These are phyloP conservation scores for Acrobeloides nanus DNA, from an alignment of 2,888 invertebrate species.

Conservation along the genomic window DNA sequence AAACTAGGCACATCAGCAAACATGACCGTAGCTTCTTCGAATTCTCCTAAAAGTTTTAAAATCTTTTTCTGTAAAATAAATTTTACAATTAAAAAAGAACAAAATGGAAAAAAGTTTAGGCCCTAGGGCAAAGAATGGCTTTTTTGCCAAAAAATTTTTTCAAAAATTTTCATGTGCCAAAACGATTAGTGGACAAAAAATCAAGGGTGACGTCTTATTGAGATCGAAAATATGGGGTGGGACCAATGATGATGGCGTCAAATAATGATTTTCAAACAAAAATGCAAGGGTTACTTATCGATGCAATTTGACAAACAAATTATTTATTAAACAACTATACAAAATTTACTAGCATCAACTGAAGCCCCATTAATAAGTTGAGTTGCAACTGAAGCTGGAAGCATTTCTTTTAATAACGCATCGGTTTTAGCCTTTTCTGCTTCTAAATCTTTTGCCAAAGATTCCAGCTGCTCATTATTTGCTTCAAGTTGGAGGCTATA, in stretches of 20 bases:
- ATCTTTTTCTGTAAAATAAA: no score
- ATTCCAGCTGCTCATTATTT: slow-evolving; percentile 54
- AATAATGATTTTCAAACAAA: not conserved
- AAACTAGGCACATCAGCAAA: slow-evolving; percentile 56
- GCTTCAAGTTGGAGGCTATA: slow-evolving; percentile 55
- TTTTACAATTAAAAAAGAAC: not conserved
- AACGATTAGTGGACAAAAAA: no score
- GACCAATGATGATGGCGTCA: no score
- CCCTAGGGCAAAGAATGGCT: no score
- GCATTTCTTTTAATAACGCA: slow-evolving; percentile 53
- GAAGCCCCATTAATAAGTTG: slow-evolving; percentile 49
- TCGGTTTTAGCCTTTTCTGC: slow-evolving; percentile 48
- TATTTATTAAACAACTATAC: no score
- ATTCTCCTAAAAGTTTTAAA: slow-evolving; percentile 25
- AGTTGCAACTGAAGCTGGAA: slow-evolving; percentile 52
- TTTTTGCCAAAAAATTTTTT: no score
- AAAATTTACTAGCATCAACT: slow-evolving; percentile 44
- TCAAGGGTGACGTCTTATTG: no score
- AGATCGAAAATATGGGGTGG: no score
- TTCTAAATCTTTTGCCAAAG: slow-evolving; percentile 46
- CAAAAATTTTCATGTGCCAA: no score
- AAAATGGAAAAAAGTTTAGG: no score
- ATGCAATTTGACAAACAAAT: not conserved
- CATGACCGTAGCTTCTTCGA: slow-evolving; percentile 51
- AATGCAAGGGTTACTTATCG: not conserved